Evolutionary conservation across 2,113 vertebrate species (phyloP).

Genomic region (Pungitius pungitius): DNA sequence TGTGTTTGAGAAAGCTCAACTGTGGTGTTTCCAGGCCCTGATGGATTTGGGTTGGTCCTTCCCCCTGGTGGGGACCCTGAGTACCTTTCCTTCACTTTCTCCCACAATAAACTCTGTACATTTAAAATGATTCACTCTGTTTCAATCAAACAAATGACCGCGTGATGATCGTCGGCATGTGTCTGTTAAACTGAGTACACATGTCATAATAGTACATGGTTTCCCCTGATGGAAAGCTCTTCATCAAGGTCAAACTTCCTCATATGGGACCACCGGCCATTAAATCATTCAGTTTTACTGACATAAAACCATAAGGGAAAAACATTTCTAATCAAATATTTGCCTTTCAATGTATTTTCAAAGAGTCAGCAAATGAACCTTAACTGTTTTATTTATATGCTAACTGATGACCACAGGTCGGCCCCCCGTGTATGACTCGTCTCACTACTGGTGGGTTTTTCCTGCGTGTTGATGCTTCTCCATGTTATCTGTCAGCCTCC

Average conservation of each 20-base stretch:
- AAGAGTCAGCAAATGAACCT: not conserved
- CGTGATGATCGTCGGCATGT: not conserved
- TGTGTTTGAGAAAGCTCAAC: not conserved
- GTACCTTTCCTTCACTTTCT: not conserved
- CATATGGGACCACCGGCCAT: not conserved
- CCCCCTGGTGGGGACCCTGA: conserved; percentile 17
- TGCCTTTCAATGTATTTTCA: not conserved
- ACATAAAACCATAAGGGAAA: too few relatives aligned
- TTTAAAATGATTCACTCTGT: not conserved
- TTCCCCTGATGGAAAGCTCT: not conserved
- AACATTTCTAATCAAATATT: not conserved
- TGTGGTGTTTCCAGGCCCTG: not conserved
- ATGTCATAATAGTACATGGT: not conserved
- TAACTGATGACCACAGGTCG: not conserved
- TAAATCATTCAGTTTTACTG: not conserved
- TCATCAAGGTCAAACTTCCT: not conserved
- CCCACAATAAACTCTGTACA: not conserved
- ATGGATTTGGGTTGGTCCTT: not conserved
- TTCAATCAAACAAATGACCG: not conserved
- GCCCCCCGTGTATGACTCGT: not conserved
- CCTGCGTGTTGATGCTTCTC: not conserved
- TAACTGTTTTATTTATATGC: not conserved
- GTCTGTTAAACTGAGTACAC: not conserved
- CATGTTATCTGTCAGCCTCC: not conserved
- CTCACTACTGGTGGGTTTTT: not conserved